A percentile compares a stretch with the other conserved stretches of the same genome.
phyloP scores from a whole-genome alignment of 2,797 vertebrate genomes.

The Cyprinodon diabolis region DNA sequence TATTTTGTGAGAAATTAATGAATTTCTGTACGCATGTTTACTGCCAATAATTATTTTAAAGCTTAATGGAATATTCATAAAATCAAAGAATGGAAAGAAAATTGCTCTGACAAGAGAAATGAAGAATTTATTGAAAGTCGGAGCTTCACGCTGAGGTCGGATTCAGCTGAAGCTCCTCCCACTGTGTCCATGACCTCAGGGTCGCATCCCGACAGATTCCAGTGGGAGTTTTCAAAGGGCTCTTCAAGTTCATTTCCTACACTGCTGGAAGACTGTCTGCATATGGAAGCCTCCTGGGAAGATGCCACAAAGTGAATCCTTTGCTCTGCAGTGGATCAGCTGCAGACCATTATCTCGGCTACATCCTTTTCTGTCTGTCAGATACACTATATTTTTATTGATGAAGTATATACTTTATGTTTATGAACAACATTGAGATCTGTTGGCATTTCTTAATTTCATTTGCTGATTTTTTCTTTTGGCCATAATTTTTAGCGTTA shows the following conservation, averaged over 20 bases:
- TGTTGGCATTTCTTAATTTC: neutral
- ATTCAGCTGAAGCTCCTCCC: constrained; percentile 24
- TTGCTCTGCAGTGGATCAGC: constrained; percentile 30
- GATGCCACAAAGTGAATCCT: constrained; percentile 61
- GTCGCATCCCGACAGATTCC: constrained; percentile 41
- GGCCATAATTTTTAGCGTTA: constrained; percentile 58
- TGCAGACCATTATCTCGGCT: constrained; percentile 43
- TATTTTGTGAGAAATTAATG: neutral
- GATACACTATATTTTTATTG: constrained; percentile 36
- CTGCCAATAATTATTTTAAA: neutral
- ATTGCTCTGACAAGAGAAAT: constrained; percentile 3
- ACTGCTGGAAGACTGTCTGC: constrained; percentile 51
- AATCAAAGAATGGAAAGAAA: neutral
- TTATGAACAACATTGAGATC: constrained; percentile 49
- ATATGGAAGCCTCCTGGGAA: constrained; percentile 56
- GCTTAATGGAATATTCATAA: neutral
- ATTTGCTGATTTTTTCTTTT: constrained; percentile 43
- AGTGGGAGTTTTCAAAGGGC: constrained; percentile 54
- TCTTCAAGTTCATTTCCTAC: constrained; percentile 68
- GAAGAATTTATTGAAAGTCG: neutral
- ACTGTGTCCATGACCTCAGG: constrained; percentile 32
- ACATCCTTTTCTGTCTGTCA: constrained; percentile 43
- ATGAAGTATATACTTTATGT: constrained; percentile 55
- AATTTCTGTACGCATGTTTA: constrained; percentile 26
- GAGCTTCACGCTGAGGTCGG: constrained; percentile 17